Conservation (phyloP, 2,113 vertebrate genomes). For the Solenodon paradoxus region DNA sequence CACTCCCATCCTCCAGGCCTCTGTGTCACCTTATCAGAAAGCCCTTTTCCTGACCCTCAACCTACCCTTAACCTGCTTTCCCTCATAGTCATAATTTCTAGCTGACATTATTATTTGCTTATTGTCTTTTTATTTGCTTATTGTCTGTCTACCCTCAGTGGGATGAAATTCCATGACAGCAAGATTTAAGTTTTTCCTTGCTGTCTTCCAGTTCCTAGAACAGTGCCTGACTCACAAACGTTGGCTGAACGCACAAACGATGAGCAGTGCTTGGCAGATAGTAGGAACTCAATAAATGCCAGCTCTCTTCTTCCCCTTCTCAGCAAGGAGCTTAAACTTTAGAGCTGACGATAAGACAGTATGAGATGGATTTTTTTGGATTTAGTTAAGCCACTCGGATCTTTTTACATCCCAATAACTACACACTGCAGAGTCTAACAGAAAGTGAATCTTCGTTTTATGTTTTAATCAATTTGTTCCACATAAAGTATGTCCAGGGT, state of each 20-base stretch:
- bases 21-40: not conserved
- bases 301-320: not conserved
- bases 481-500: slow-evolving; percentile 53
- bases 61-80: not conserved
- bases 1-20: not conserved
- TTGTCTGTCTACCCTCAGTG: not conserved
- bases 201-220: not conserved
- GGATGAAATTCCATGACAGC: not conserved
- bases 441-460: slow-evolving; percentile 58
- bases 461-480: slow-evolving; percentile 73
- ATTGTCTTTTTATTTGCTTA: not conserved
- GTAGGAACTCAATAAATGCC: not conserved
- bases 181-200: not conserved
- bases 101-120: too few species aligned
- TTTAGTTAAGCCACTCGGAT: slow-evolving; percentile 56
- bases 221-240: not conserved
- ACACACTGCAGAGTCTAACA: not conserved
- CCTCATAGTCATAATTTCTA: not conserved
- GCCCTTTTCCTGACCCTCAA: not conserved
- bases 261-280: not conserved
- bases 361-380: slow-evolving; percentile 28
- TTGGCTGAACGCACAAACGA: not conserved
- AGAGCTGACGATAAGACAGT: slow-evolving; percentile 23
- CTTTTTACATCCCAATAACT: slow-evolving; percentile 53
- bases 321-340: slow-evolving; percentile 2